Evolutionary conservation across 2,888 invertebrate genomes (phyloP), one percentile per base, ranked within the genome.

Genomic region (Himalopsyche kuldschensis): DNA sequence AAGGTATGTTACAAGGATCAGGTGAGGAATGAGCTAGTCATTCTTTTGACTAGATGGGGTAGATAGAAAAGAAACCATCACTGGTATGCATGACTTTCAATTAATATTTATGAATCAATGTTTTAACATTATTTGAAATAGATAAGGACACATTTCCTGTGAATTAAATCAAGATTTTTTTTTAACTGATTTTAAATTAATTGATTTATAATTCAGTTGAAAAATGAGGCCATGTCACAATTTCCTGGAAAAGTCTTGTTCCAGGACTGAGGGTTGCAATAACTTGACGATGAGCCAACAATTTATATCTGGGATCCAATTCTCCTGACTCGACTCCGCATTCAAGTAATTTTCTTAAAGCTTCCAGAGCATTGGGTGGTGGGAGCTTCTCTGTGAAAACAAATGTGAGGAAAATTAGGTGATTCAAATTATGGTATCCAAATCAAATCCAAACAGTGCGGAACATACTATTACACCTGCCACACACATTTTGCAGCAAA

Each of bases 211-310:
- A 35, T 17, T 69, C 27, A 27, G 69, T 69, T 35, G 35, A 24
- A 47, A 88, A 89, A 80, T 90, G 88, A 0, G 89, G 87, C 93
- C 92, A 93, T 10, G 89, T 88, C 87, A 91, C 90, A 69, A 93
- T 91, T 87, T 92, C 90, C 46, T 88, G 88, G 82, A 89, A 92
- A 4, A 93, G 88, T 79, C 88, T 88, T 15, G 89, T 83, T 0
- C 93, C 93, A 0, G 93, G 93, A 88, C 92, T 93, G n/a, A 87
- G 86, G 0, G 91, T 91, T 11, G 85, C 84, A 0, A 75, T 78
- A 0, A 91, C 90, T 88, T 93, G 93, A 24, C 90, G 88, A 11
- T 89, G 93, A 0, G 90, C 93, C 24, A 91, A 86, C 27, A 93
- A 86, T 30, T 88, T 88, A 86, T 91, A 92, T 85, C 90, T 88